Conservation (phyloP, 2,113 vertebrate species). For the Marmota monax region DNA sequence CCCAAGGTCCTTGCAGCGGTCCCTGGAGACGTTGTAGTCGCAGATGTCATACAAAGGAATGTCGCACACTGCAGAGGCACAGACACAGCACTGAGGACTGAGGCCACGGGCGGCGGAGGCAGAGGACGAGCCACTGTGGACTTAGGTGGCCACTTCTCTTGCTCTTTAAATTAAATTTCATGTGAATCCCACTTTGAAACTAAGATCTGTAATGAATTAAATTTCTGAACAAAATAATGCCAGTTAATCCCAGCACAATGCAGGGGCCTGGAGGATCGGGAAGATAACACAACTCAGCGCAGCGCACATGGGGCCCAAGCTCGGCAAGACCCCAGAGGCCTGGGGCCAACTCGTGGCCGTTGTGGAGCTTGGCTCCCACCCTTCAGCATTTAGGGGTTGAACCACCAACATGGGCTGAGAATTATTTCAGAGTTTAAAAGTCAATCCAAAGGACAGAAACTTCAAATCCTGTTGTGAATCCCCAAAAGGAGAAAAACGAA, state of each 20-base stretch:
- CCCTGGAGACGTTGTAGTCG: constrained; percentile 71
- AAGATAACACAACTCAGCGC: constrained; percentile 20
- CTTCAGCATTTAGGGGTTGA: constrained; percentile 30
- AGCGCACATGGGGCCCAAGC: background rate
- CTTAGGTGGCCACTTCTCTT: background rate
- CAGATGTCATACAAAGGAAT: constrained; percentile 71
- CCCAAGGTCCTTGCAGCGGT: constrained; percentile 58
- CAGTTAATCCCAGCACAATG: constrained; percentile 56
- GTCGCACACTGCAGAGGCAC: constrained; percentile 70
- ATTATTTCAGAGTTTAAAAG: constrained; percentile 60
- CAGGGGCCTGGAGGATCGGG: background rate
- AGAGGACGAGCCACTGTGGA: fast-evolving
- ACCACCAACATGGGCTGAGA: constrained; percentile 49
- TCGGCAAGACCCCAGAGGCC: fast-evolving
- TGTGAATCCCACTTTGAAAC: background rate
- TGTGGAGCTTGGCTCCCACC: background rate
- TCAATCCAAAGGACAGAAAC: constrained; percentile 14
- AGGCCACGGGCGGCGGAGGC: background rate
- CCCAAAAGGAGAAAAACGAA: constrained; percentile 40
- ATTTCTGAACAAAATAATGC: constrained; percentile 72
- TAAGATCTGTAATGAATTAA: constrained; percentile 67
- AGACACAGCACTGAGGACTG: background rate
- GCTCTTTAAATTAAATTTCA: background rate
- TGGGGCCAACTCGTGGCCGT: too few relatives aligned
- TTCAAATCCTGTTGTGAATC: constrained; percentile 69